These are phyloP conservation scores for Prinia subflava DNA, from an alignment of 2,113 vertebrate genomes.

Conservation along the genomic window DNA sequence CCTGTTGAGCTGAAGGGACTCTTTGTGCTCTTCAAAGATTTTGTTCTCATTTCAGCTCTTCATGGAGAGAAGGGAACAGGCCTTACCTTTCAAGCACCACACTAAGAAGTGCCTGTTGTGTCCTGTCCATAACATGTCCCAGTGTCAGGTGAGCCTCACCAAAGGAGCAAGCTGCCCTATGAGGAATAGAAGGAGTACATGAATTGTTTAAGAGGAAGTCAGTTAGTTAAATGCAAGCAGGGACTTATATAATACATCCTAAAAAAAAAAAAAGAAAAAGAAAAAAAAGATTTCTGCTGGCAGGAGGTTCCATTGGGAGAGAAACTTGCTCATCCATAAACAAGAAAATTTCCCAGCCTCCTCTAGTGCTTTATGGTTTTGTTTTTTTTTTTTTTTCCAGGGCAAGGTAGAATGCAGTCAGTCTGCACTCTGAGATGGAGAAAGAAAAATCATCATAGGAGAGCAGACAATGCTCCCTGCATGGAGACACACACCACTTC, in stretches of 20 bases:
- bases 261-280: constrained; percentile 16
- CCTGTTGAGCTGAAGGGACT: not conserved
- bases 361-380: not conserved
- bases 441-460: not conserved
- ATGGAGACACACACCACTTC: fast-evolving
- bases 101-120: fast-evolving
- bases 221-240: constrained; percentile 27
- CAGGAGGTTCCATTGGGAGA: constrained; percentile 49
- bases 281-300: not conserved
- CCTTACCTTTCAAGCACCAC: fast-evolving
- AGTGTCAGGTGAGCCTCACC: not conserved
- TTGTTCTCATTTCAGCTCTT: not conserved
- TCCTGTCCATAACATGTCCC: not conserved
- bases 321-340: constrained; percentile 62
- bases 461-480: not conserved
- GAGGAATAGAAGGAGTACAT: not conserved
- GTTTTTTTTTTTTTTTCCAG: not conserved
- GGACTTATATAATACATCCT: constrained; percentile 57
- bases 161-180: not conserved
- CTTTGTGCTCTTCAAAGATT: not conserved
- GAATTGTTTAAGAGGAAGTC: constrained; percentile 52
- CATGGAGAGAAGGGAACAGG: not conserved
- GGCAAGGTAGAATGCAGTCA: not conserved
- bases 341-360: constrained; percentile 38
- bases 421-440: not conserved